Evolutionary conservation across 2,113 vertebrate genomes (phyloP), one percentile per base, ranked within the genome.

Genomic region (Delphinus delphis): DNA sequence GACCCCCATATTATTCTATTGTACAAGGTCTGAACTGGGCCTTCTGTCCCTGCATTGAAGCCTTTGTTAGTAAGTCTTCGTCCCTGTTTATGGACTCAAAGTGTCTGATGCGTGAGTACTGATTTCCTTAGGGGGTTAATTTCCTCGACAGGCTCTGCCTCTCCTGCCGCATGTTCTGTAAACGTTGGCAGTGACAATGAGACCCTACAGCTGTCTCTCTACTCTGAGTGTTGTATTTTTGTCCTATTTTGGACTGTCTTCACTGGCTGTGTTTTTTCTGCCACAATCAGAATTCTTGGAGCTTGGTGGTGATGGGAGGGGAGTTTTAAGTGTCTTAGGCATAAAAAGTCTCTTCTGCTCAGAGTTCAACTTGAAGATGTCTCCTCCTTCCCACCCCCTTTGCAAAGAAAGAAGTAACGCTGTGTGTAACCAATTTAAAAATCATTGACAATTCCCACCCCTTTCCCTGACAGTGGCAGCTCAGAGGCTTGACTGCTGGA

Each of bases 1-100:
- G 26, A 53, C 9, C 53, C 47, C 14, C 0, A 0, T 7, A 11
- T 28, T 28, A n/a, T 4, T 4, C 8, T 1, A 26, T 0, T 1
- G 28, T 13, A 3, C 26, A 0, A 7, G 9, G 65, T n/a, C 44
- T 14, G 74, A 36, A 20, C 28, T 13, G 18, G 13, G 47, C 28
- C 26, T 17, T 21, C 83, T 38, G 38, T 53, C 14, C 70, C 68
- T 6, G 50, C 38, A 4, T 1, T 1, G 79, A 50, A 26, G 70
- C 25, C 8, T 0, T 0, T 3, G 36, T 25, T 13, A 0, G 21
- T 4, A 15, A 1, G 20, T 2, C 70, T 53, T 1, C 10, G 18
- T 18, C 28, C 50, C n/a, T 7, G 21, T 13, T 11, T 4, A 1
- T 2, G 28, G 17, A 5, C 44, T 20, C 2, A 0, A 33, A 28